Conservation (phyloP, 2,797 vertebrate genomes). For the Coilia nasus region DNA sequence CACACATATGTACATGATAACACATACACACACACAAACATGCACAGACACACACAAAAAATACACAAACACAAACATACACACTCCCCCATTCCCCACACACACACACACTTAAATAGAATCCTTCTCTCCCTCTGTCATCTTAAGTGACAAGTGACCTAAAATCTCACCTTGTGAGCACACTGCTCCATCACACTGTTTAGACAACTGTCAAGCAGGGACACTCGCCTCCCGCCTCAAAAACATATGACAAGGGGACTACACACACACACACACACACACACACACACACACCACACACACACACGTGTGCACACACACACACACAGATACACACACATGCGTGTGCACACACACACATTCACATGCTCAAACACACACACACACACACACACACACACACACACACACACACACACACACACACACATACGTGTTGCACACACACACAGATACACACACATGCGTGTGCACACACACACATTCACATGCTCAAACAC, state of each 20-base stretch:
- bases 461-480: too few relatives aligned
- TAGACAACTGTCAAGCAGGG: slow-evolving; percentile 60
- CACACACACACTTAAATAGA: slow-evolving; percentile 53
- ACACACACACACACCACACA: neutral
- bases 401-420: too few relatives aligned
- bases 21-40: too few relatives aligned
- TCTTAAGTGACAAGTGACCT: slow-evolving; percentile 71
- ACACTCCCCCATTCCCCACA: neutral
- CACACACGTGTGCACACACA: neutral
- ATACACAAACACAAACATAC: neutral
- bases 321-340: neutral
- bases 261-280: neutral
- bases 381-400: neutral
- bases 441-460: too few relatives aligned
- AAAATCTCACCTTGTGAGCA: slow-evolving; percentile 67
- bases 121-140: slow-evolving; percentile 60
- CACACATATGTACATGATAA: too few relatives aligned
- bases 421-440: too few relatives aligned
- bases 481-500: too few relatives aligned
- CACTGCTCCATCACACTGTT: slow-evolving; percentile 64
- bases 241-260: slow-evolving; percentile 57
- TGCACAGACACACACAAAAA: too few relatives aligned
- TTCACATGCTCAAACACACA: neutral
- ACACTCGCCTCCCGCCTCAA: slow-evolving; percentile 34
- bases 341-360: neutral